Evolutionary conservation across 2,888 invertebrate species (phyloP).

Genomic region (Cephus runcator): DNA sequence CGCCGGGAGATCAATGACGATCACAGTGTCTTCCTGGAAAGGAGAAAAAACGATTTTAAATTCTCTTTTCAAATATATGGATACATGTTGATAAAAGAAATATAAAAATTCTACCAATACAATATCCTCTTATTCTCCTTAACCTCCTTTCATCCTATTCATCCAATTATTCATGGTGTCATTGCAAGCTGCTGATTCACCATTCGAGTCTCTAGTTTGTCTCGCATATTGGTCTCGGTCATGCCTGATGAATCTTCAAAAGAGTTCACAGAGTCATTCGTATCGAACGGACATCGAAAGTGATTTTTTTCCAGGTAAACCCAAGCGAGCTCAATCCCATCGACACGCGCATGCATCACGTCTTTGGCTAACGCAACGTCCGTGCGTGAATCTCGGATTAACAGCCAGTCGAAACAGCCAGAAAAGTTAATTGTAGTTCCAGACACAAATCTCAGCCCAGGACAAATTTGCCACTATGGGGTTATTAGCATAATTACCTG

Average conservation of each 20-base stretch:
- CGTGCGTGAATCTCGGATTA: not conserved
- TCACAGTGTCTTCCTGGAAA: not conserved
- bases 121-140: not conserved
- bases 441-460: not conserved
- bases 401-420: not conserved
- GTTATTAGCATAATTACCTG: conserved; percentile 14
- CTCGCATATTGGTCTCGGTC: not conserved
- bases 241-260: not conserved
- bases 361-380: not conserved
- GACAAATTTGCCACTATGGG: not conserved
- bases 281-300: not conserved
- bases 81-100: not conserved
- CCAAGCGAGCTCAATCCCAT: not conserved
- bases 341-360: not conserved
- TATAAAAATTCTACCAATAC: not conserved
- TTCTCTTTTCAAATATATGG: not conserved
- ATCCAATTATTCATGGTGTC: not conserved
- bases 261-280: not conserved
- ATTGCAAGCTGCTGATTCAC: not conserved
- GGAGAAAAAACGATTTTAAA: not conserved
- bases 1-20: not conserved
- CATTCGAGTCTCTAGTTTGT: not conserved
- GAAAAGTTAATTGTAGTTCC: not conserved
- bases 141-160: not conserved
- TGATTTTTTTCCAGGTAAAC: not conserved